A percentile compares a stretch with the other conserved stretches of the same genome.
Evolutionary conservation across 2,888 invertebrate genomes (phyloP).

Genomic region (Itoplectis maculator): DNA sequence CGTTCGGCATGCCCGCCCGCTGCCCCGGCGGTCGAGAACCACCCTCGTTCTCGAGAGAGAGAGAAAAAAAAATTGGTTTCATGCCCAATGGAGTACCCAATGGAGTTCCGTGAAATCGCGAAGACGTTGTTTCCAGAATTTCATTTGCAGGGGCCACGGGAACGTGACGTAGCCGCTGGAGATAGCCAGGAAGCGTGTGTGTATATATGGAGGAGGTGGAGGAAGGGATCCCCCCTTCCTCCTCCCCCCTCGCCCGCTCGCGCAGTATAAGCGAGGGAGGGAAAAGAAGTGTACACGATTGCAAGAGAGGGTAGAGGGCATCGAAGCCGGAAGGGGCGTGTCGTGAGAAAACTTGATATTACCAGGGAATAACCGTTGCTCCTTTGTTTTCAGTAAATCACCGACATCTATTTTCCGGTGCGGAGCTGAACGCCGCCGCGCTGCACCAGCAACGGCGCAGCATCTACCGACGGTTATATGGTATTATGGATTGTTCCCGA

Average conservation of each 20-base stretch:
- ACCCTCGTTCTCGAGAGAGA: background rate
- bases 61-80: conserved; percentile 13
- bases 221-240: no score
- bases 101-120: conserved; percentile 1
- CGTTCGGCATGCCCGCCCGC: no score
- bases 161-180: conserved; percentile 19
- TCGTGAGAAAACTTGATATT: conserved; percentile 54
- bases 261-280: no score
- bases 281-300: conserved; percentile 16
- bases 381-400: conserved; percentile 58
- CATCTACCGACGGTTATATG: background rate
- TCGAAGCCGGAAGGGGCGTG: conserved; percentile 42
- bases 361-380: conserved; percentile 43
- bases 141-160: conserved; percentile 31
- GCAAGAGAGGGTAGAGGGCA: conserved; percentile 18
- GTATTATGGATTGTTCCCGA: conserved; percentile 23
- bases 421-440: conserved; percentile 6
- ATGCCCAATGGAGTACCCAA: conserved; percentile 12
- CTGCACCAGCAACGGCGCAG: background rate
- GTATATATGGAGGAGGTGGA: background rate
- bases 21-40: no score
- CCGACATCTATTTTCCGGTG: conserved; percentile 37
- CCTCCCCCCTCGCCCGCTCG: no score
- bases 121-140: conserved; percentile 13
- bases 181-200: no score